A percentile compares a stretch with the other conserved stretches of the same genome.
phyloP scores from a whole-genome alignment of 2,888 invertebrate species.

The Hedychridium roseum region DNA sequence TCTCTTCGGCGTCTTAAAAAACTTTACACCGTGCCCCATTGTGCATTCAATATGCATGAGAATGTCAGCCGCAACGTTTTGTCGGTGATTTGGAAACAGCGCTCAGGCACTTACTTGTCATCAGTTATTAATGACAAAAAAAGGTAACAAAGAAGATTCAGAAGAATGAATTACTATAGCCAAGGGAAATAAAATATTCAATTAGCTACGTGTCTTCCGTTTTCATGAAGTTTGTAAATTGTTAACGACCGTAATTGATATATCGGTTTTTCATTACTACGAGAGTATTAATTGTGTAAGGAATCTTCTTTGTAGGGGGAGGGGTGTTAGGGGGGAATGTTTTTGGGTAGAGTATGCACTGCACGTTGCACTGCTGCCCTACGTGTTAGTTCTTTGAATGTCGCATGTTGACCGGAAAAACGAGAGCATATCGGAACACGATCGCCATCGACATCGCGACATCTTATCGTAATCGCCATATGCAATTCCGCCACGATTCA shows the following conservation, averaged over 20 bases:
- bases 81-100: conserved; percentile 37
- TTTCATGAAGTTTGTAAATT: not conserved
- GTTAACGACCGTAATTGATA: not conserved
- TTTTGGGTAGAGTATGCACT: conserved; percentile 32
- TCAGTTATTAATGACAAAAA: not conserved
- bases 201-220: not conserved
- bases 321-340: no score
- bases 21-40: no score
- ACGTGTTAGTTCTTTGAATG: conserved; percentile 39
- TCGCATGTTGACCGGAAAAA: conserved; percentile 39
- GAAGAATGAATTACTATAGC: no score
- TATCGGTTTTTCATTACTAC: no score
- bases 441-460: conserved; percentile 20
- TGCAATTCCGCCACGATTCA: conserved; percentile 34
- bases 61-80: conserved; percentile 7
- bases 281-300: no score
- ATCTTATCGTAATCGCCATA: conserved; percentile 17
- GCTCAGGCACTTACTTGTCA: no score
- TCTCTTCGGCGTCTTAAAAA: no score
- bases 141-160: not conserved
- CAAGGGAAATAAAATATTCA: not conserved
- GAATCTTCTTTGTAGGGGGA: no score
- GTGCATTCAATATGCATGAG: no score
- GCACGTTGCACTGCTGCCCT: conserved; percentile 44
- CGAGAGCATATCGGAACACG: conserved; percentile 1